These are phyloP conservation scores for Drosophila borborema DNA, from an alignment of 2,888 invertebrate species.

Conservation along the genomic window DNA sequence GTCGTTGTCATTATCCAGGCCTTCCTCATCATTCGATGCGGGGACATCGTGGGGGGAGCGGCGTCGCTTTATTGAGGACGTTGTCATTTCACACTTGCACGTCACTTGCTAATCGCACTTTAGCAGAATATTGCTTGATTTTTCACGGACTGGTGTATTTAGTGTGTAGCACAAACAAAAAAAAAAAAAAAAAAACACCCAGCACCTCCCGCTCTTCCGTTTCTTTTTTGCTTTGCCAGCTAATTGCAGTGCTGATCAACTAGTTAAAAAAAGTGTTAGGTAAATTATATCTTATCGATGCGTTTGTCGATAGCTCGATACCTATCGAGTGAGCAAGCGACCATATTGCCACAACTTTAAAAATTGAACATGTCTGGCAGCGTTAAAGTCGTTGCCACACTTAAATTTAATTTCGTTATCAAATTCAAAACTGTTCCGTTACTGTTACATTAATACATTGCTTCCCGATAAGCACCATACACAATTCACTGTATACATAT, in stretches of 20 bases:
- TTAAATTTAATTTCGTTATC: slow-evolving; percentile 7
- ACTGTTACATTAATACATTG: neutral
- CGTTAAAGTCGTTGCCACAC: neutral
- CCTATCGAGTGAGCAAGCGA: neutral
- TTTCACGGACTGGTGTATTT: slow-evolving; percentile 23
- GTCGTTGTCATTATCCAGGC: slow-evolving; percentile 33
- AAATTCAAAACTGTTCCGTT: neutral
- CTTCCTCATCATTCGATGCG: slow-evolving; percentile 46
- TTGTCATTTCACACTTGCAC: slow-evolving; percentile 67
- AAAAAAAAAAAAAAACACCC: slow-evolving; percentile 35
- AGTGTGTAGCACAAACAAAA: slow-evolving; percentile 42
- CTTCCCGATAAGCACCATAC: neutral
- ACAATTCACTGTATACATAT: neutral
- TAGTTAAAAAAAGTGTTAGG: slow-evolving; percentile 33
- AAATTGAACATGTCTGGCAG: slow-evolving; percentile 27
- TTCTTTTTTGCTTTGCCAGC: slow-evolving; percentile 41
- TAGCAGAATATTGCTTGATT: slow-evolving; percentile 29
- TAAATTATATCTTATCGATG: slow-evolving; percentile 29
- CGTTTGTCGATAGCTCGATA: slow-evolving; percentile 20
- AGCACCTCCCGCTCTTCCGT: slow-evolving; percentile 47
- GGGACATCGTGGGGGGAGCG: slow-evolving; percentile 52
- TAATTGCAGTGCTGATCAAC: slow-evolving; percentile 41
- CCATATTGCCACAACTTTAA: neutral
- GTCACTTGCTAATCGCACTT: slow-evolving; percentile 28
- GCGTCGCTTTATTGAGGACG: slow-evolving; percentile 74